Percentiles rank a stretch among this genome's conserved stretches.
Conservation (phyloP, 2,888 invertebrate species). For the Acronicta aceris region DNA sequence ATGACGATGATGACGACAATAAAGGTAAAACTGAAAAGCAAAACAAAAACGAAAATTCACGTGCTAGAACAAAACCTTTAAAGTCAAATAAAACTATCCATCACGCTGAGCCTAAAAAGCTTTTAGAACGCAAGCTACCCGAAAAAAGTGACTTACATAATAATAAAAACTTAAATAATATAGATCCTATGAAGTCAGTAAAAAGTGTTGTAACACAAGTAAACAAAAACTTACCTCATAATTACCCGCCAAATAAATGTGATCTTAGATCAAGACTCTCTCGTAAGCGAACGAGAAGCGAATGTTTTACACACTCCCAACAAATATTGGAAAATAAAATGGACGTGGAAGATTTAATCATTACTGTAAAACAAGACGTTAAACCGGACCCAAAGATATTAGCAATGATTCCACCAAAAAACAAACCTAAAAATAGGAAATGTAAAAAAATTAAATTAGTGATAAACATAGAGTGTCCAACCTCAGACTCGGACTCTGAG, state of each 20-base stretch:
- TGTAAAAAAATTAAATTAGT: slow-evolving; percentile 67
- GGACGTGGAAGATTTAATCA: slow-evolving; percentile 56
- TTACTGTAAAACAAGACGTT: slow-evolving; percentile 52
- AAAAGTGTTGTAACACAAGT: slow-evolving; percentile 11
- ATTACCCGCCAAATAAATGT: slow-evolving; percentile 13
- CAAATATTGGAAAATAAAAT: neutral
- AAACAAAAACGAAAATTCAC: slow-evolving; percentile 7
- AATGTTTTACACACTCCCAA: slow-evolving; percentile 6
- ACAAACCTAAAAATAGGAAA: slow-evolving; percentile 50
- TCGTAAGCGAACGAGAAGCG: slow-evolving; percentile 36
- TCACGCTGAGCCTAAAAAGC: neutral
- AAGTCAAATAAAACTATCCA: slow-evolving; percentile 2
- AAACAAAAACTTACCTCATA: neutral
- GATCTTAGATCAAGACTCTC: slow-evolving; percentile 61
- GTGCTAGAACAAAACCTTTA: neutral
- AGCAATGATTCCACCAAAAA: slow-evolving; percentile 9
- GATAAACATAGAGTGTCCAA: slow-evolving; percentile 65
- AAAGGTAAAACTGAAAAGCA: slow-evolving; percentile 3
- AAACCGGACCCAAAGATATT: slow-evolving; percentile 22
- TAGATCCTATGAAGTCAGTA: slow-evolving; percentile 3
- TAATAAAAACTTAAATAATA: neutral
- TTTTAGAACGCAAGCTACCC: slow-evolving; percentile 4
- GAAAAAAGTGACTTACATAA: slow-evolving; percentile 3
- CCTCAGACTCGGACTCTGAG: slow-evolving; percentile 30
- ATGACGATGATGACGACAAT: no score